These are phyloP conservation scores for Listronotus bonariensis DNA, from an alignment of 1,140 invertebrate genomes.

Conservation along the genomic window DNA sequence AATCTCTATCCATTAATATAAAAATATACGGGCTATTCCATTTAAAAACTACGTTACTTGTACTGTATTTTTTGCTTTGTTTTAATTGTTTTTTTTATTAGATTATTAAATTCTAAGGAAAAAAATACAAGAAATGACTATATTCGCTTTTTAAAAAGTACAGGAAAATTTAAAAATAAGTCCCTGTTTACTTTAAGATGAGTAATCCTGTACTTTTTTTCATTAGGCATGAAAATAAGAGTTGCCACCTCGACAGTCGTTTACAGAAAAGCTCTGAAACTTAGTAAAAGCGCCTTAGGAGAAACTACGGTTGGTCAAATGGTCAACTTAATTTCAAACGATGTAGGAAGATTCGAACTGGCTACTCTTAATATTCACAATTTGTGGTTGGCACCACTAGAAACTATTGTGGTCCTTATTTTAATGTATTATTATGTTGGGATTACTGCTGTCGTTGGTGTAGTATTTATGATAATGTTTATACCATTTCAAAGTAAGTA, in stretches of 20 bases:
- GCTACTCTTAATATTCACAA: conserved; percentile 63
- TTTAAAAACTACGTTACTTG: no score
- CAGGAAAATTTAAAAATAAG: no score
- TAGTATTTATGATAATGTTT: conserved; percentile 77
- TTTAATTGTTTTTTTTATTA: no score
- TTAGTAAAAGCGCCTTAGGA: conserved; percentile 65
- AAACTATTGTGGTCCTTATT: conserved; percentile 71
- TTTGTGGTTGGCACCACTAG: conserved; percentile 72
- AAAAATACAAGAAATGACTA: no score
- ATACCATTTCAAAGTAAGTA: conserved; percentile 79
- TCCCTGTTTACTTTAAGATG: no score
- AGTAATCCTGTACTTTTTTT: no score
- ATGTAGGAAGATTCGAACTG: conserved; percentile 59
- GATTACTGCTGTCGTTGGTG: conserved; percentile 73
- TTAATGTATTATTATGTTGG: conserved; percentile 77
- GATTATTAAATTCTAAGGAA: no score
- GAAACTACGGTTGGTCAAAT: conserved; percentile 82
- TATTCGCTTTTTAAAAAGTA: no score
- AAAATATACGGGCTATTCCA: no score
- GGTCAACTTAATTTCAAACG: conserved; percentile 77
- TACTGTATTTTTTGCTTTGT: no score
- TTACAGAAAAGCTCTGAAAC: conserved; percentile 68
- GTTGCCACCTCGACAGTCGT: conserved; percentile 58
- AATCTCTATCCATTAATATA: no score
- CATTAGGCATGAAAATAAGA: conserved; percentile 55